Evolutionary conservation across 2,113 vertebrate species (phyloP).

Genomic region (Sinocyclocheilus anophthalmus): DNA sequence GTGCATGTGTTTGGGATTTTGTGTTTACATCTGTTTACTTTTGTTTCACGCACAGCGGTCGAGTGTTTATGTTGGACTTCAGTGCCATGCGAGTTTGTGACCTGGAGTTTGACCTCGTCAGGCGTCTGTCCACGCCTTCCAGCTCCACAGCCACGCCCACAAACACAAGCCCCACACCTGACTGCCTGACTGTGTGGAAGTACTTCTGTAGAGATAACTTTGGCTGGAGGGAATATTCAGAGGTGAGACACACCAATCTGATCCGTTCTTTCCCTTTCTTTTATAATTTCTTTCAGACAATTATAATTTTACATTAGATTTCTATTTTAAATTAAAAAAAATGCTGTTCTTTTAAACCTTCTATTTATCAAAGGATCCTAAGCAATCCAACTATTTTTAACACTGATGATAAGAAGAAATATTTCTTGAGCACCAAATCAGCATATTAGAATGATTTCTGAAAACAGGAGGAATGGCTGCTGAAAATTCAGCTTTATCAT

Average conservation of each 20-base stretch:
- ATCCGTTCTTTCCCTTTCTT: not conserved
- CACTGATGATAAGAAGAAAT: not conserved
- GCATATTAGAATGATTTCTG: not conserved
- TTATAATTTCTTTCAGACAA: not conserved
- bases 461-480: not conserved
- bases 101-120: conserved; percentile 89
- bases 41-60: conserved; percentile 75
- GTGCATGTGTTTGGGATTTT: not conserved
- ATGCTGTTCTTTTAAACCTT: not conserved
- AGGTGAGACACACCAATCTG: conserved; percentile 77
- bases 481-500: not conserved
- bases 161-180: conserved; percentile 77
- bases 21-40: conserved; percentile 42
- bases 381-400: not conserved
- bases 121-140: conserved; percentile 87
- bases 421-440: not conserved
- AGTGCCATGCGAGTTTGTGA: conserved; percentile 88
- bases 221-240: conserved; percentile 98
- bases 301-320: not conserved
- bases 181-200: conserved; percentile 93
- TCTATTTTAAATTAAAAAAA: not conserved
- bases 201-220: conserved; percentile 99
- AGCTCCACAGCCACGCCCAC: conserved; percentile 76
- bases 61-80: conserved; percentile 90
- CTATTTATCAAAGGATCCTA: not conserved